Conservation (phyloP, 2,113 vertebrate genomes). For the Garra rufa region DNA sequence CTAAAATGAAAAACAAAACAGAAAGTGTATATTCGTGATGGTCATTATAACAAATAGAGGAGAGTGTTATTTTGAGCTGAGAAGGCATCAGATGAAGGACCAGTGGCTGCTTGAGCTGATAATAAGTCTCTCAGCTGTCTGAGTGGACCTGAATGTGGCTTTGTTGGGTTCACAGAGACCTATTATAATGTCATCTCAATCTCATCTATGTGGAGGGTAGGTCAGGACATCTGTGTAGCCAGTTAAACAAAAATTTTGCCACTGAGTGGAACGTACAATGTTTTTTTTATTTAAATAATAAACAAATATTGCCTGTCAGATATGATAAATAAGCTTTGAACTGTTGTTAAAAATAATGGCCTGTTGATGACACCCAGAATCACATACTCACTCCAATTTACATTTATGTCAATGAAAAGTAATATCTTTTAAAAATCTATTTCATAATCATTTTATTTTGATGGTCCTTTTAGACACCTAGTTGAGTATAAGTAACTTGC, state of each 20-base stretch:
- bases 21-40: neutral
- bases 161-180: conserved; percentile 29
- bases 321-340: neutral
- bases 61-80: conserved; percentile 37
- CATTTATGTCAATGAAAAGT: neutral
- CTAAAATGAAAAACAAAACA: conserved; percentile 3
- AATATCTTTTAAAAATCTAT: neutral
- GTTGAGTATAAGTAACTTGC: neutral
- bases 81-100: conserved; percentile 31
- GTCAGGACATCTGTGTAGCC: neutral
- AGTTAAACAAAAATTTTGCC: neutral
- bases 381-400: neutral
- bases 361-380: neutral
- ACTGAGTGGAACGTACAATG: neutral
- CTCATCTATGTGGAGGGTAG: conserved; percentile 20
- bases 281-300: neutral
- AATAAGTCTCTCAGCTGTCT: conserved; percentile 37
- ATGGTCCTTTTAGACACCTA: no score
- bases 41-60: conserved; percentile 17
- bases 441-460: neutral
- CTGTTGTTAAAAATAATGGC: neutral
- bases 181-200: conserved; percentile 43
- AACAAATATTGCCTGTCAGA: neutral
- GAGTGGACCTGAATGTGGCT: conserved; percentile 18
- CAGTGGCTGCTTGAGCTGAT: conserved; percentile 41